Evolutionary conservation across 2,888 invertebrate genomes (phyloP).

Genomic region (Parnassius smintheus): DNA sequence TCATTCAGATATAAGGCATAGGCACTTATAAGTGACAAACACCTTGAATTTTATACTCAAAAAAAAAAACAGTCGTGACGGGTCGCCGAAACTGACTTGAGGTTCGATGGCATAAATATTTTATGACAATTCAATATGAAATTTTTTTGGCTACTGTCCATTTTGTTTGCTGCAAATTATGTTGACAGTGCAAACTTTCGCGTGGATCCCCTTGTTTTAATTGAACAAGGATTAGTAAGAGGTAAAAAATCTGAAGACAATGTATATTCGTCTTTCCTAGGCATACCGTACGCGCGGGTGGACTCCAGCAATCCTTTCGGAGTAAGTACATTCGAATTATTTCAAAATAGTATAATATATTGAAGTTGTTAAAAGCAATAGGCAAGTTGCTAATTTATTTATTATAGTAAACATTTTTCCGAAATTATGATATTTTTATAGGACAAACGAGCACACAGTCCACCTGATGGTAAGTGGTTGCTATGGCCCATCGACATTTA

Average conservation of each 20-base stretch:
- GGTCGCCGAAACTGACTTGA: constrained; percentile 16
- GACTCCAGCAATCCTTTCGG: constrained; percentile 66
- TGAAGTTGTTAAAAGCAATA: too few relatives aligned
- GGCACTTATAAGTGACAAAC: constrained; percentile 8
- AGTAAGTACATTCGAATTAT: constrained; percentile 48
- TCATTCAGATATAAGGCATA: constrained; percentile 29
- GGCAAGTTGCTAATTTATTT: too few relatives aligned
- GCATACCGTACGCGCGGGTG: constrained; percentile 68
- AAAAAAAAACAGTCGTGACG: constrained; percentile 7
- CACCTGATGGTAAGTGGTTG: too few relatives aligned
- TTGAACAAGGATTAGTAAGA: constrained; percentile 64
- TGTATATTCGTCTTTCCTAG: constrained; percentile 64
- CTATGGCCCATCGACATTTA: too few relatives aligned
- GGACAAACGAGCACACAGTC: too few relatives aligned
- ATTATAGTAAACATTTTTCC: too few relatives aligned
- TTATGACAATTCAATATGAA: constrained; percentile 40
- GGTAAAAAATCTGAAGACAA: constrained; percentile 62
- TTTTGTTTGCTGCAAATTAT: constrained; percentile 35
- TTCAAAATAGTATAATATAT: too few relatives aligned
- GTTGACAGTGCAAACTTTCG: constrained; percentile 44
- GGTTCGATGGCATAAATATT: constrained; percentile 33
- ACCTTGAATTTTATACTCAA: constrained; percentile 2
- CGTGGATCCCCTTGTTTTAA: constrained; percentile 66
- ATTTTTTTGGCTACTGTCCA: constrained; percentile 35
- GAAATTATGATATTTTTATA: too few relatives aligned